Evolutionary conservation across 2,113 vertebrate genomes (phyloP).

Genomic region (Calonectris borealis): DNA sequence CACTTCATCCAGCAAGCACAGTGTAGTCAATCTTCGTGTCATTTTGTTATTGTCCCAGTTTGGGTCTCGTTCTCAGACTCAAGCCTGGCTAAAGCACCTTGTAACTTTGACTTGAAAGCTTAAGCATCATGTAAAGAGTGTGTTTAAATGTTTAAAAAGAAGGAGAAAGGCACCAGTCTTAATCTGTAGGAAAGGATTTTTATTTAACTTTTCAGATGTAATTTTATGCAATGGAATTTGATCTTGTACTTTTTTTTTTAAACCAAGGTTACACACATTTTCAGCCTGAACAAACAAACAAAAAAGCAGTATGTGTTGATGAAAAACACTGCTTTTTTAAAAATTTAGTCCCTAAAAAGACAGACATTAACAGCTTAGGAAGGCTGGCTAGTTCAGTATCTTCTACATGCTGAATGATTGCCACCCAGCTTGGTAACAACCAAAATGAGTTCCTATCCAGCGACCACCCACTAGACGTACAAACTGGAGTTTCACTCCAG

Average conservation of each 20-base stretch:
- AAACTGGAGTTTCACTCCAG: not conserved
- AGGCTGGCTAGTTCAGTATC: not conserved
- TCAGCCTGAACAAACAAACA: not conserved
- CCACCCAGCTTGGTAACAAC: not conserved
- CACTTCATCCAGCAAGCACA: slow-evolving; percentile 54
- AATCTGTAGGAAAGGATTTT: not conserved
- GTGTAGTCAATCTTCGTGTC: slow-evolving; percentile 56
- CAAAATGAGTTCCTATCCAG: not conserved
- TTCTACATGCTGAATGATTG: not conserved
- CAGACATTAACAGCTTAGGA: not conserved
- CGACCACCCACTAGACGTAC: rapidly evolving
- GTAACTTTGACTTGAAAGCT: slow-evolving; percentile 52
- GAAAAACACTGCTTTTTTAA: not conserved
- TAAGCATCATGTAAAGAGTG: slow-evolving; percentile 35
- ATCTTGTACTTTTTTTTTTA: not conserved
- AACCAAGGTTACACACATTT: not conserved
- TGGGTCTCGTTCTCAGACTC: slow-evolving; percentile 48
- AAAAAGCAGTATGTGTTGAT: not conserved
- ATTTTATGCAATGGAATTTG: not conserved
- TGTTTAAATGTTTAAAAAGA: slow-evolving; percentile 2
- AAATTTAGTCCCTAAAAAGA: not conserved
- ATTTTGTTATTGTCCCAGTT: slow-evolving; percentile 51
- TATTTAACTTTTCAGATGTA: not conserved
- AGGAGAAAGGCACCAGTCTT: not conserved
- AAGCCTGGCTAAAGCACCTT: slow-evolving; percentile 24